Conservation (phyloP, 2,113 vertebrate genomes). For the Xyliphius kryptos region DNA sequence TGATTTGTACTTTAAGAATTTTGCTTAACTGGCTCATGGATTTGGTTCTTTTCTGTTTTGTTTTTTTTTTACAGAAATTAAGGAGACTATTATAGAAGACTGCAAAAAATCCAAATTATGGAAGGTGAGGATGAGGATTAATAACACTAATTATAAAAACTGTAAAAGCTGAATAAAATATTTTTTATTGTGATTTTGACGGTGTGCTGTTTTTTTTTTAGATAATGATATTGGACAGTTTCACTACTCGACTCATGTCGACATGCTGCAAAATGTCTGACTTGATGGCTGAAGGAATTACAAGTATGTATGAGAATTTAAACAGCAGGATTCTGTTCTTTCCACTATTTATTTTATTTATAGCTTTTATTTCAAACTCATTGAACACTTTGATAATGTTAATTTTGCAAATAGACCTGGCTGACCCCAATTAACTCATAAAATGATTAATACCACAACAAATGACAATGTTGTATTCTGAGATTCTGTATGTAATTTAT, state of each 20-base stretch:
- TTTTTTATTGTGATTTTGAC: background rate
- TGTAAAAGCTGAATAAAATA: no score
- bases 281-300: conserved; percentile 81
- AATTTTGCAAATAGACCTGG: no score
- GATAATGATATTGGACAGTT: conserved; percentile 88
- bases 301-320: conserved; percentile 52
- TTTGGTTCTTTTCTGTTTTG: background rate
- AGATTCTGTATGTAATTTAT: background rate
- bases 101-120: conserved; percentile 65
- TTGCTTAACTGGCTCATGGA: conserved; percentile 15
- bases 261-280: conserved; percentile 94
- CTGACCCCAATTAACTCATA: no score
- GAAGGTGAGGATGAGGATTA: conserved; percentile 55
- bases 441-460: no score
- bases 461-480: no score
- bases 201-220: conserved; percentile 48
- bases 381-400: no score
- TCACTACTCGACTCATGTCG: conserved; percentile 87
- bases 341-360: background rate
- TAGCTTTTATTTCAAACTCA: no score
- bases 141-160: no score
- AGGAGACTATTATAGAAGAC: conserved; percentile 64
- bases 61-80: conserved; percentile 49
- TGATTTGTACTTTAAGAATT: no score
- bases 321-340: background rate